Evolutionary conservation across 2,113 vertebrate genomes (phyloP).

Genomic region (Myotis brandtii): DNA sequence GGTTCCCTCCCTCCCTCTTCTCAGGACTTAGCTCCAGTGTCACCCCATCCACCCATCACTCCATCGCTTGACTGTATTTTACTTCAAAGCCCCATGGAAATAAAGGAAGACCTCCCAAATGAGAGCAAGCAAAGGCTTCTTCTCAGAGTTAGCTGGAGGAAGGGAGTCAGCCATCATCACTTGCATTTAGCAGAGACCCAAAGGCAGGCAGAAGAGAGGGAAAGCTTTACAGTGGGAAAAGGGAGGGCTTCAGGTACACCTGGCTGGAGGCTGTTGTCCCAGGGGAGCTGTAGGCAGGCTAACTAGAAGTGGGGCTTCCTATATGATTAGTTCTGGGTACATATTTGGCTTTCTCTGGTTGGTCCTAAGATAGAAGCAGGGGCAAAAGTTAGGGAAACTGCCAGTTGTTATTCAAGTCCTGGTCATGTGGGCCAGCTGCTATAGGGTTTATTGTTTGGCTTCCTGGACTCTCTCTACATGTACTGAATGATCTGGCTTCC

Average conservation of each 20-base stretch:
- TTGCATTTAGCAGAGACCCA: not conserved
- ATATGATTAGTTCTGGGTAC: not conserved
- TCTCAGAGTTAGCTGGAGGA: not conserved
- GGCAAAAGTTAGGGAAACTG: not conserved
- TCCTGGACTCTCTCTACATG: not conserved
- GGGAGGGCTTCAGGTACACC: not conserved
- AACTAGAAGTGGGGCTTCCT: not conserved
- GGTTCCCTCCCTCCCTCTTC: not conserved
- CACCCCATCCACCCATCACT: not conserved
- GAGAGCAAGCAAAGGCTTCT: not conserved
- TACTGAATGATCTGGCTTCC: not conserved
- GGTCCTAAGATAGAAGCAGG: not conserved
- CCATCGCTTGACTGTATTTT: not conserved
- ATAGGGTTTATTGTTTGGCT: not conserved
- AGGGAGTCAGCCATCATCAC: not conserved
- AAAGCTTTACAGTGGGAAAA: not conserved
- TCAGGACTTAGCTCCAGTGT: not conserved
- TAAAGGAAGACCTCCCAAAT: not conserved
- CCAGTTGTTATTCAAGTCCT: conserved; percentile 12
- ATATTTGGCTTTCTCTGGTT: not conserved
- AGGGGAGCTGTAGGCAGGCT: not conserved
- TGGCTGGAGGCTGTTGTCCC: not conserved
- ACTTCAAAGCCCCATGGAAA: not conserved
- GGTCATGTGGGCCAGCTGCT: not conserved
- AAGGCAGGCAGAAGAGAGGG: not conserved